Base-by-base conservation (phyloP, 92 coral and sea anemone species). In the Anthopleura xanthogrammica region DNA sequence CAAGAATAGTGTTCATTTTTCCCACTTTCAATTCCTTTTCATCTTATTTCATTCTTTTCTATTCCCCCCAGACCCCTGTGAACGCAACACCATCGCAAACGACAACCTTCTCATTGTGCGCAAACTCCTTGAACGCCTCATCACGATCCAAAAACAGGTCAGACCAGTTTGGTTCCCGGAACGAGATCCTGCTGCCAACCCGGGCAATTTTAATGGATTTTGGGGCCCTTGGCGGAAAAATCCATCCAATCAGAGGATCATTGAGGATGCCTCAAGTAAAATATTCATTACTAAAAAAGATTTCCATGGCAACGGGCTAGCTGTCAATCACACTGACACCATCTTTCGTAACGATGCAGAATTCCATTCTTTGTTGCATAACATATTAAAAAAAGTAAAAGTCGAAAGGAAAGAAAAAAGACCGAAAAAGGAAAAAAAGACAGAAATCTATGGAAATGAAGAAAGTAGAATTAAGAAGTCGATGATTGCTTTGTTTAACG, bases 191-290 rank as follows among this genome's bases (percentile, higher is more conserved):
- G 56, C 52, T 2, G 96, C 97, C 0, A 85, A 91, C 57, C 98
- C 98, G 48, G 84, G 81, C 1, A 16, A 56, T 65, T 83, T 68
- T 36, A 65, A 83, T 5, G 98, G 95, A 11, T 92, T 85, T 72
- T 97, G 99, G 99, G 90, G 93, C 4, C 97, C 98, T 4, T 97
- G 99, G 99, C 80, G 50, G 29, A 22, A 85, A 19, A 85, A 85
- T 52, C 83, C 88, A 19, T 77, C 83, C 19, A 85, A 85, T 66
- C 12, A 16, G 13, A 40, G 71, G 50, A 85, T 85, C 20, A 23
- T 85, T 12, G 29, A 39, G 2, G 88, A 85, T 60, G 82, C 82
- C 22, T 66, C 40, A n/a, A 41, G 50, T 40, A 84, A 77, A 66
- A 77, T 77, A 60, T n/a, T 22, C 4, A 36, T 13, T 1, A 14